phyloP scores from a whole-genome alignment of 2,797 vertebrate genomes.

The Urophycis tenuis region DNA sequence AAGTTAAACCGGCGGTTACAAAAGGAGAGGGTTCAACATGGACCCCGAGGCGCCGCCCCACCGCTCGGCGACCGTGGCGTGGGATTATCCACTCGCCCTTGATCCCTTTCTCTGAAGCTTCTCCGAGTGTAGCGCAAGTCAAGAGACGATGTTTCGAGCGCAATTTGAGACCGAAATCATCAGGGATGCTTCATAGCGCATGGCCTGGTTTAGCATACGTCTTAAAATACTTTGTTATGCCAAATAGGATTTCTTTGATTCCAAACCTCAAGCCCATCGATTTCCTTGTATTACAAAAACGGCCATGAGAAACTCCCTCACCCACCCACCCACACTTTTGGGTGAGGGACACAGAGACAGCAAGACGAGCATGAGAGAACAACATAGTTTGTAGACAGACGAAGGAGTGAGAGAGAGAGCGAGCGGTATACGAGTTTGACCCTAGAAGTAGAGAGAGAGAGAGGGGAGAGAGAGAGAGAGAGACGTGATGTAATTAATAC shows the following conservation, averaged over 20 bases:
- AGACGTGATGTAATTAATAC: background rate
- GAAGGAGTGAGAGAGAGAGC: background rate
- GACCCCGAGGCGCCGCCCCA: background rate
- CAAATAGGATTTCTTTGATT: background rate
- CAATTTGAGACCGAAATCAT: background rate
- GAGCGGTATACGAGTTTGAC: background rate
- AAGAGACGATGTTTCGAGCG: background rate
- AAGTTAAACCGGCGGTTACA: background rate
- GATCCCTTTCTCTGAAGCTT: background rate
- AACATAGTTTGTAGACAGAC: background rate
- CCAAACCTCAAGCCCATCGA: background rate
- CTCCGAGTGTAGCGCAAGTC: background rate
- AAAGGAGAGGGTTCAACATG: background rate
- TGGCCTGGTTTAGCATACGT: background rate
- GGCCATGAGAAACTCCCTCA: background rate
- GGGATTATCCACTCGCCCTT: background rate
- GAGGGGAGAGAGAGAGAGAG: background rate
- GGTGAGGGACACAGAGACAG: background rate
- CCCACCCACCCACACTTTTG: background rate
- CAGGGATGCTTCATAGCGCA: background rate
- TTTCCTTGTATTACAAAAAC: background rate
- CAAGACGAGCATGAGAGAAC: background rate
- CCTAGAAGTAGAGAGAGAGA: background rate
- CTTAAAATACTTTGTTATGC: background rate
- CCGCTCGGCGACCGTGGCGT: too few species aligned